Conservation (phyloP, 2,113 vertebrate genomes). For the Rhineura floridana region DNA sequence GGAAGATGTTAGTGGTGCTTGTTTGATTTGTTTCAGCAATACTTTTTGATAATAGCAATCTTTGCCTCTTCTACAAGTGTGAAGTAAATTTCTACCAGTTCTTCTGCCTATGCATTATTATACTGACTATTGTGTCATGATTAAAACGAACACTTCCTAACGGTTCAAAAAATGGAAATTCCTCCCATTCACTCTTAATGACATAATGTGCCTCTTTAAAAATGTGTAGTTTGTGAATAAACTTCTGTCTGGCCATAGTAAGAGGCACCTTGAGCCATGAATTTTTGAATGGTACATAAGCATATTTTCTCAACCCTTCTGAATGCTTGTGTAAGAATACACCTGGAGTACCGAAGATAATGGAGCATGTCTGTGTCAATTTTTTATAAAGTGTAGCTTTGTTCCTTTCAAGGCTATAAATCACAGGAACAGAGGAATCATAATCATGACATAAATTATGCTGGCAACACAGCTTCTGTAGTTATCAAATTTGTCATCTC, state of each 20-base stretch:
- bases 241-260: not conserved
- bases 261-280: not conserved
- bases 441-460: not conserved
- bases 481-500: not conserved
- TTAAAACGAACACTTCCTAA: no score
- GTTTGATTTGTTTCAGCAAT: no score
- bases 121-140: no score
- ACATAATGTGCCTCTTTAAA: not conserved
- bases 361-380: not conserved
- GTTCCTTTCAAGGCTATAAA: slow-evolving; percentile 22
- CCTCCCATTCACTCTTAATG: not conserved
- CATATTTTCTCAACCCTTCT: not conserved
- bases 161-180: not conserved
- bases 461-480: not conserved
- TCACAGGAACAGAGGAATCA: slow-evolving; percentile 3
- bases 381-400: slow-evolving; percentile 15
- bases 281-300: not conserved
- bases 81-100: no score
- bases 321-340: not conserved
- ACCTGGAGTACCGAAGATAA: not conserved
- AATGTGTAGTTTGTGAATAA: slow-evolving; percentile 25
- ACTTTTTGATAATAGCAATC: no score
- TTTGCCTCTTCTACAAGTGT: no score
- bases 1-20: no score
- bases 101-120: no score